phyloP scores from a whole-genome alignment of 2,797 vertebrate species.

The Mycteria americana region DNA sequence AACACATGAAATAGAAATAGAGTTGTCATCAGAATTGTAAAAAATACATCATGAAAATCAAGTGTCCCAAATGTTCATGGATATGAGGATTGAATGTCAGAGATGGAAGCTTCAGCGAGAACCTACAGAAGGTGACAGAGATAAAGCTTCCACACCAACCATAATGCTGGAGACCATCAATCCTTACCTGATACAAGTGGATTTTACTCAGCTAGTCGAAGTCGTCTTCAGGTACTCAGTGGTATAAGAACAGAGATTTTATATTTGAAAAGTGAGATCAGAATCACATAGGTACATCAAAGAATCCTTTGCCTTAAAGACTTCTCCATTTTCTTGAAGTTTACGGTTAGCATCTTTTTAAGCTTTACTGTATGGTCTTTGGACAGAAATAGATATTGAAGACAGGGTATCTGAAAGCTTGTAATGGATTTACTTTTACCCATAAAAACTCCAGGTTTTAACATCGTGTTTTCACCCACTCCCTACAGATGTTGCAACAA shows the following conservation, averaged over 20 bases:
- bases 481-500: background rate
- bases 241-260: background rate
- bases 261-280: background rate
- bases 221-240: background rate
- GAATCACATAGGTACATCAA: background rate
- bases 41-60: background rate
- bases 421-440: background rate
- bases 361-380: background rate
- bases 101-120: background rate
- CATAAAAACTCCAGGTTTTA: background rate
- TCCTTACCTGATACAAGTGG: background rate
- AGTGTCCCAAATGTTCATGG: background rate
- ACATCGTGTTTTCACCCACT: background rate
- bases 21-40: background rate
- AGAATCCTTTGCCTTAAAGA: background rate
- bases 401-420: background rate
- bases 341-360: background rate
- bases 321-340: background rate
- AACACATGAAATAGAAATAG: background rate
- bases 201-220: background rate
- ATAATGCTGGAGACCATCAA: background rate
- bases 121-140: background rate
- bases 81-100: background rate
- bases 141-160: background rate
- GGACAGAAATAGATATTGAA: background rate